A percentile compares a stretch with the other conserved stretches of the same genome.
phyloP scores from a whole-genome alignment of 2,113 vertebrate species.

The Ornithorhynchus anatinus region DNA sequence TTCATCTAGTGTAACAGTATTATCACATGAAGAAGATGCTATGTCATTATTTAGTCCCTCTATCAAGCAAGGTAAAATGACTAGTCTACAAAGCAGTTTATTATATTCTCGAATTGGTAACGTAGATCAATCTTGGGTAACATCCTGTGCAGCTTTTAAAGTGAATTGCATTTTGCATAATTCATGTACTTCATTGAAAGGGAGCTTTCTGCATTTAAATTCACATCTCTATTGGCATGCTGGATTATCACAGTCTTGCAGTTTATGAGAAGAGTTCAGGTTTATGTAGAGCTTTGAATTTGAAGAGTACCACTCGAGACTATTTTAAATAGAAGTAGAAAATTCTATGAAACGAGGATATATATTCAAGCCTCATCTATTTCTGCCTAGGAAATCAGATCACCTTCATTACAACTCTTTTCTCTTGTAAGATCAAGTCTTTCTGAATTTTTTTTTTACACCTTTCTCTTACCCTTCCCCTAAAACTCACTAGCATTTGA shows the following conservation, averaged over 20 bases:
- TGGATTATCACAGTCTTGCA: constrained; percentile 1
- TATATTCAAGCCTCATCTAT: neutral
- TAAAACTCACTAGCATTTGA: no score
- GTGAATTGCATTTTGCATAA: constrained; percentile 10
- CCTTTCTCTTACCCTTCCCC: no score
- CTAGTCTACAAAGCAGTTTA: constrained; percentile 5
- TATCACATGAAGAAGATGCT: constrained; percentile 84
- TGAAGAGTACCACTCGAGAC: no score
- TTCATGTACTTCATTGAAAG: constrained; percentile 6
- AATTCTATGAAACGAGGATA: neutral
- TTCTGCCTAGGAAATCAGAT: neutral
- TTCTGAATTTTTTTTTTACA: no score
- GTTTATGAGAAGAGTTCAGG: neutral
- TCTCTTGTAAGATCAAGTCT: neutral
- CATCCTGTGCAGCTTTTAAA: neutral
- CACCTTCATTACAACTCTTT: neutral
- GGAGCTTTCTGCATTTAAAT: neutral
- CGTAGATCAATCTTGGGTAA: neutral
- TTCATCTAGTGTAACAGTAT: constrained; percentile 70
- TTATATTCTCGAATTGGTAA: neutral
- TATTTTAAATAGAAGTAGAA: no score
- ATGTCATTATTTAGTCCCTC: constrained; percentile 76
- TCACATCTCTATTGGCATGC: neutral
- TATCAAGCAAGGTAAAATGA: constrained; percentile 73
- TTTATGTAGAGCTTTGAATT: constrained; percentile 13